Percentiles rank a stretch among this genome's conserved stretches.
phyloP scores from a whole-genome alignment of 2,797 vertebrate species.

The Enteromius viviparus region DNA sequence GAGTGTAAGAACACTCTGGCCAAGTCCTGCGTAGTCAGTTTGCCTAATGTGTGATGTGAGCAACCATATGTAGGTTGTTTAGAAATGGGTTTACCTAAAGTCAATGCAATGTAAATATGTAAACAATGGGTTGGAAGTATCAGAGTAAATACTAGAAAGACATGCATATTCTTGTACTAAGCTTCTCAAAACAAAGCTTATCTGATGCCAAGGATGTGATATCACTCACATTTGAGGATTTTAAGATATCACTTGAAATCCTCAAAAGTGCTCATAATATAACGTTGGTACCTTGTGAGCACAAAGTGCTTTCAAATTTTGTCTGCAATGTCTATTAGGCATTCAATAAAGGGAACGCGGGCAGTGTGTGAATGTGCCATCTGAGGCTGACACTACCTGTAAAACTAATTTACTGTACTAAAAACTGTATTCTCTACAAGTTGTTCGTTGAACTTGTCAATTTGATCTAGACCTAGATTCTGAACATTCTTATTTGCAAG shows the following conservation, averaged over 20 bases:
- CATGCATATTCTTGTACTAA: not conserved
- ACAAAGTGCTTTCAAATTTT: not conserved
- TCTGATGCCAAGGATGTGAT: not conserved
- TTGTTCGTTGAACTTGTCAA: not conserved
- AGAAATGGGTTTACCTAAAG: not conserved
- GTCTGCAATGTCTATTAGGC: not conserved
- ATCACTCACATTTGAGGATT: not conserved
- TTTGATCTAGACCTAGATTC: not conserved
- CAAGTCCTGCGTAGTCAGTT: too few relatives aligned
- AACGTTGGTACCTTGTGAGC: not conserved
- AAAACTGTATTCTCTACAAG: not conserved
- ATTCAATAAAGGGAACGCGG: not conserved
- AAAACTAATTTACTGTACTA: not conserved
- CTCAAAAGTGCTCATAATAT: not conserved
- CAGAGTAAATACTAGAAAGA: not conserved
- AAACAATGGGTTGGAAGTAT: not conserved
- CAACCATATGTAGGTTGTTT: not conserved
- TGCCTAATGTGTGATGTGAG: not conserved
- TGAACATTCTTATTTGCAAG: not conserved
- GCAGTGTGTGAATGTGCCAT: not conserved
- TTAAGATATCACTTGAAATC: too few relatives aligned
- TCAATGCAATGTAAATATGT: not conserved
- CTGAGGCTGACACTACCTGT: not conserved
- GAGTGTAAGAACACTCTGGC: too few relatives aligned
- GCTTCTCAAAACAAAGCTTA: not conserved